Base-by-base conservation (phyloP, 1,140 invertebrate genomes). In the Drosophila elegans region DNA sequence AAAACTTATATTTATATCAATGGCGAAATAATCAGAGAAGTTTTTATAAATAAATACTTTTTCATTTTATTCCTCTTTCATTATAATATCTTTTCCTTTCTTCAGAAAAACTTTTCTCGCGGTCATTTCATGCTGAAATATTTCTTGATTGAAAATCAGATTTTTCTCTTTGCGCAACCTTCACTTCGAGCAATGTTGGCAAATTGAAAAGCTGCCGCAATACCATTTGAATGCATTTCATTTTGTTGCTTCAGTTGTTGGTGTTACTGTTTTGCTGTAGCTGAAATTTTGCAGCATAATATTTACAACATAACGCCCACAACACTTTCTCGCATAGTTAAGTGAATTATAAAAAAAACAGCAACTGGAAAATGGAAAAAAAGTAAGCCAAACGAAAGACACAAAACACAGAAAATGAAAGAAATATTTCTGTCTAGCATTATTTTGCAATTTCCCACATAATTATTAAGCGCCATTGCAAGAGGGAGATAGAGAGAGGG, bases 271-370 rank as follows among this genome's bases (percentile, higher is more conserved):
- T 54, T 38, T 56, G 39, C 36, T 73, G 34, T 25, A 42, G 29
- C 32, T 25, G 32, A 38, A 51, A 45, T 63, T 82, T 59, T 61
- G 4, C 48, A 72, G 60, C 74, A 73, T 73, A 66, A 54, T 55
- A 62, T 80, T 77, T 62, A 66, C 57, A 63, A 67, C 45, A 54
- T 60, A 77, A 80, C 84, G 84, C 84, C 85, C 78, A 89, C 83
- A 88, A 88, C 77, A 80, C 84, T 88, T 88, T 88, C 84, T 88
- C 84, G 84, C 66, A 82, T 88, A 83, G 75, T 83, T 83, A 62
- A 68, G 61, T 74, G 61, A 53, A 84, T 75, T 83, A 57, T 59
- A 53, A 36, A 54, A 63, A 63, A 56, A 55, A 64, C 46, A 49
- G 51, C 53, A 46, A 29, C 4, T 45, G 49, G 67, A 74, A 80